phyloP scores from a whole-genome alignment of 2,113 vertebrate species.

The Oenanthe oenanthe region DNA sequence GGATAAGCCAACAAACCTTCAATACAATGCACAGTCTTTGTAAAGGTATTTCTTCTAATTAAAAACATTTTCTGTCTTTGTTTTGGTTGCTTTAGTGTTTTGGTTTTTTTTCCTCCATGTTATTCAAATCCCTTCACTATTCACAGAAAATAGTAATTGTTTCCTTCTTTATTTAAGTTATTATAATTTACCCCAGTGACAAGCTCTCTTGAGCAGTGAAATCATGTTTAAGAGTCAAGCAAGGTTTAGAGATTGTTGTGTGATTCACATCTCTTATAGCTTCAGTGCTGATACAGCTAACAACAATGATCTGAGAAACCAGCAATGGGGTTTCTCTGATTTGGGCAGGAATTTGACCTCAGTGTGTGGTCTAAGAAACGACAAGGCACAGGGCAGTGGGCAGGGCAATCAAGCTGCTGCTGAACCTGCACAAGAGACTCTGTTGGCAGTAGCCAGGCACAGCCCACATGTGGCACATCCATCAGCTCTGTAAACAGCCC shows the following conservation, averaged over 20 bases:
- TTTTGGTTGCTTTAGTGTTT: background rate
- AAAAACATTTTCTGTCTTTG: background rate
- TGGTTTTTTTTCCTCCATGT: background rate
- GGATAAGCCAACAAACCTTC: background rate
- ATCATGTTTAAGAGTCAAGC: background rate
- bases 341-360: background rate
- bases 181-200: background rate
- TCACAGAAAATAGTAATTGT: background rate
- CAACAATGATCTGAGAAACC: background rate
- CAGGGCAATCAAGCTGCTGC: background rate
- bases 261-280: background rate
- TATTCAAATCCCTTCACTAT: background rate
- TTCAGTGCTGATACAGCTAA: background rate
- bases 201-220: background rate
- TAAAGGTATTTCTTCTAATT: background rate
- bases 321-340: background rate
- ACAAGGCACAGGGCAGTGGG: accelerated
- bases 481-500: background rate
- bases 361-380: background rate
- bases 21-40: background rate
- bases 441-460: background rate
- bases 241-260: background rate
- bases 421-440: background rate
- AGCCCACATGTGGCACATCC: background rate
- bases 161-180: background rate